These are phyloP conservation scores for Dendrocincla fuliginosa DNA, from an alignment of 2,797 vertebrate species.

Conservation along the genomic window DNA sequence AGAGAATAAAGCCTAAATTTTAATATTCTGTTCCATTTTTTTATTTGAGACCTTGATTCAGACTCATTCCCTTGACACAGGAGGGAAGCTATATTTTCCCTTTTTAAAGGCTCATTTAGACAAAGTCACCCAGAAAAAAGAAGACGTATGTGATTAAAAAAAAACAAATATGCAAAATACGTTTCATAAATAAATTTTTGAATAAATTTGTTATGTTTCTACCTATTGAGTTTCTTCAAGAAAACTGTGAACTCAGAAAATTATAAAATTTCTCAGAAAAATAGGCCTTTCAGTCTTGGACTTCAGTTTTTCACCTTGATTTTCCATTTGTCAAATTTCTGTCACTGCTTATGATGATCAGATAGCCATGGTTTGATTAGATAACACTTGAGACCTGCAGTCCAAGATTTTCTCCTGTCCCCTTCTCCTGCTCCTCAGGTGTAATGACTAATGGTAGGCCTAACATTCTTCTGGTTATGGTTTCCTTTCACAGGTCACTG, in stretches of 20 bases:
- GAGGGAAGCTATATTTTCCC: neutral
- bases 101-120: neutral
- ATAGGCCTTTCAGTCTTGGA: neutral
- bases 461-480: neutral
- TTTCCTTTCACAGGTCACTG: neutral
- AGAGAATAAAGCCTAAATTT: neutral
- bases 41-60: neutral
- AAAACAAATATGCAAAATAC: neutral
- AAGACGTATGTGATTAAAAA: neutral
- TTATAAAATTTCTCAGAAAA: neutral
- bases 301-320: neutral
- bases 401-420: neutral
- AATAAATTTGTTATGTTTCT: neutral
- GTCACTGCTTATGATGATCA: neutral
- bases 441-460: neutral
- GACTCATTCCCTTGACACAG: neutral
- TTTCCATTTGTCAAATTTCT: neutral
- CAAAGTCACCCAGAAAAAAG: neutral
- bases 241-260: neutral
- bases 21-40: neutral
- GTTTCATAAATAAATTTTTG: neutral
- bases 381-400: neutral
- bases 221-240: neutral
- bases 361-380: neutral
- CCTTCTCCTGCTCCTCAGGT: neutral